Conservation (phyloP, 2,113 vertebrate species). For the Psittacula cyanocephala region DNA sequence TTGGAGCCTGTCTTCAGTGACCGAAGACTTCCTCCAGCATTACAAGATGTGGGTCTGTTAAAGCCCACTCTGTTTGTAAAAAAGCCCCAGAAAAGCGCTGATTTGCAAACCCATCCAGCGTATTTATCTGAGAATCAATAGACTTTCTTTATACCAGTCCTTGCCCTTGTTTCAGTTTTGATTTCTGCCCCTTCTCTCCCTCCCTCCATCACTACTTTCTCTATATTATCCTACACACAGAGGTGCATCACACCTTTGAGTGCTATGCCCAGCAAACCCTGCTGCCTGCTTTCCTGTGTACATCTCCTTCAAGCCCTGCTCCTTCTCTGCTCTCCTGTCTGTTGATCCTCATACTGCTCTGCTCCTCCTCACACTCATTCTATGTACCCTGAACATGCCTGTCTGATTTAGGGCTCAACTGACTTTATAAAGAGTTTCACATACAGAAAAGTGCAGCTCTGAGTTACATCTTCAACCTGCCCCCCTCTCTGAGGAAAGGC, state of each 20-base stretch:
- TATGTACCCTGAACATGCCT: neutral
- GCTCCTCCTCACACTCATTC: neutral
- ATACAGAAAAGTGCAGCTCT: neutral
- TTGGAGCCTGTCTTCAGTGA: neutral
- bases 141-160: neutral
- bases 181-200: neutral
- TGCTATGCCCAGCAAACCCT: neutral
- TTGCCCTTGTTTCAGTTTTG: neutral
- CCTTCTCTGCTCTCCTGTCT: neutral
- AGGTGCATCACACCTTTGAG: fast-evolving
- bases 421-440: neutral
- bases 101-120: neutral
- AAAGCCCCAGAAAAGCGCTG: neutral
- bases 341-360: neutral
- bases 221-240: neutral
- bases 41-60: neutral
- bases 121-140: neutral
- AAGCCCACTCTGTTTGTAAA: neutral
- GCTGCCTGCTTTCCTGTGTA: neutral
- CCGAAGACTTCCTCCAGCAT: neutral
- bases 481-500: neutral
- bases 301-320: neutral
- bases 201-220: neutral
- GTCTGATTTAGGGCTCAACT: neutral
- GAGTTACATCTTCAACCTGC: neutral